Conservation (phyloP, 2,113 vertebrate species). For the Etheostoma spectabile region DNA sequence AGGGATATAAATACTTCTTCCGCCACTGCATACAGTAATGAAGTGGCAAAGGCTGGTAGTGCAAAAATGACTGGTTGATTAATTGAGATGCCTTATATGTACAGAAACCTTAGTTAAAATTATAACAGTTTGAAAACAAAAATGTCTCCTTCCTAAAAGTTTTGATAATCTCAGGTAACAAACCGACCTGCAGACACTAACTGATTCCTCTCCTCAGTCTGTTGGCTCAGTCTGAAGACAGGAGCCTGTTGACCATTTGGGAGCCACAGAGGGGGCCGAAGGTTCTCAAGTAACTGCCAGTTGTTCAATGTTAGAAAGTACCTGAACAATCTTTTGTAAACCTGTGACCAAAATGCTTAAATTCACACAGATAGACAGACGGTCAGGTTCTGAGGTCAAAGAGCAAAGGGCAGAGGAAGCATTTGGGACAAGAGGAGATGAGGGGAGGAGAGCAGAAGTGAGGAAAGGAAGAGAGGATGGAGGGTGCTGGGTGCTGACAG, state of each 20-base stretch:
- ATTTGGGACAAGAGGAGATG: conserved; percentile 65
- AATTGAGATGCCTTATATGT: not conserved
- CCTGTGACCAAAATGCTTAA: conserved; percentile 22
- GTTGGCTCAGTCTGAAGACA: conserved; percentile 5
- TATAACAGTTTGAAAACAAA: not conserved
- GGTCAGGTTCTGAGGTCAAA: conserved; percentile 72
- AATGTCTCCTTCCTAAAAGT: not conserved
- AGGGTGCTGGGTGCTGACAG: conserved; percentile 70
- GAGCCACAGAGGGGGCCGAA: conserved; percentile 1
- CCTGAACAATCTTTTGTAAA: conserved; percentile 25
- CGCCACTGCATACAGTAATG: not conserved
- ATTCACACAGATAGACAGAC: conserved; percentile 45
- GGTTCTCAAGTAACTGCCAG: conserved; percentile 44
- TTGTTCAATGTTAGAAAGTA: conserved; percentile 28
- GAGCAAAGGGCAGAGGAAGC: conserved; percentile 75
- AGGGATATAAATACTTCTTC: not conserved
- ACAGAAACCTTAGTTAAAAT: not conserved
- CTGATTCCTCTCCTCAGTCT: conserved; percentile 9
- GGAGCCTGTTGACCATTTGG: conserved; percentile 51
- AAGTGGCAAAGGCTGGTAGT: not conserved
- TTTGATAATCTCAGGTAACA: conserved; percentile 27
- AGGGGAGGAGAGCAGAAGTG: conserved; percentile 42
- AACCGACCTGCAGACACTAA: conserved; percentile 15
- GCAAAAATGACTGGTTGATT: not conserved
- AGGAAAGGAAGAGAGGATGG: conserved; percentile 49